Conservation (phyloP, 2,113 vertebrate species). For the Ifrita kowaldi region DNA sequence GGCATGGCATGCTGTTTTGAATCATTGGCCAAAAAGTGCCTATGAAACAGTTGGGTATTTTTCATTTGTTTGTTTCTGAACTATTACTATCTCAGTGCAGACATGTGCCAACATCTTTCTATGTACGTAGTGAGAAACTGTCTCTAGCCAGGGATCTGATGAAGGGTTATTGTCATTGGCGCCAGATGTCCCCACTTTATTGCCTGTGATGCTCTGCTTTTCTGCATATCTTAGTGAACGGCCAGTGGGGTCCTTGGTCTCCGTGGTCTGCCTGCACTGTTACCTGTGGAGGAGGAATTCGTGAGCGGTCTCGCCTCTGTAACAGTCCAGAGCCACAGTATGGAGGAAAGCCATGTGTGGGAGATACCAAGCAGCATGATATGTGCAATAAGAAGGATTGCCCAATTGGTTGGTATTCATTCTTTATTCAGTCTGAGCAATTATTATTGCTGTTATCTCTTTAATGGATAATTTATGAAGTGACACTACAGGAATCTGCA, state of each 20-base stretch:
- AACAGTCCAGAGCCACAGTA: conserved; percentile 89
- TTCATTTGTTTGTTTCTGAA: background rate
- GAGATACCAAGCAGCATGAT: conserved; percentile 80
- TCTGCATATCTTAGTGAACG: conserved; percentile 78
- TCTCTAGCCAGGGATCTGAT: background rate
- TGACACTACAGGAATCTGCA: background rate
- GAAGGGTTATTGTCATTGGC: background rate
- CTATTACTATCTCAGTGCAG: background rate
- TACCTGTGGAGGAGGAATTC: conserved; percentile 88
- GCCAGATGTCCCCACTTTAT: background rate
- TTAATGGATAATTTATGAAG: background rate
- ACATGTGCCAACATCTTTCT: background rate
- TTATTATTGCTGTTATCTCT: background rate
- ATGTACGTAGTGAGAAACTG: background rate
- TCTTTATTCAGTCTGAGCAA: background rate
- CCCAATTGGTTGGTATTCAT: conserved; percentile 80
- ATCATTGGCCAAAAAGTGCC: background rate
- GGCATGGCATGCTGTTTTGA: background rate
- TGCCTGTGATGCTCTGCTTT: background rate
- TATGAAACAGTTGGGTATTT: background rate
- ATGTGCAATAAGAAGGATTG: conserved; percentile 87
- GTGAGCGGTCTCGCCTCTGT: conserved; percentile 82
- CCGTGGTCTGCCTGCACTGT: conserved; percentile 90
- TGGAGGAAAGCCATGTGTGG: conserved; percentile 84
- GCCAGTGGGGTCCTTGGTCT: conserved; percentile 95